These are phyloP conservation scores for Platalea minor DNA, from an alignment of 2,797 vertebrate genomes.

Conservation along the genomic window DNA sequence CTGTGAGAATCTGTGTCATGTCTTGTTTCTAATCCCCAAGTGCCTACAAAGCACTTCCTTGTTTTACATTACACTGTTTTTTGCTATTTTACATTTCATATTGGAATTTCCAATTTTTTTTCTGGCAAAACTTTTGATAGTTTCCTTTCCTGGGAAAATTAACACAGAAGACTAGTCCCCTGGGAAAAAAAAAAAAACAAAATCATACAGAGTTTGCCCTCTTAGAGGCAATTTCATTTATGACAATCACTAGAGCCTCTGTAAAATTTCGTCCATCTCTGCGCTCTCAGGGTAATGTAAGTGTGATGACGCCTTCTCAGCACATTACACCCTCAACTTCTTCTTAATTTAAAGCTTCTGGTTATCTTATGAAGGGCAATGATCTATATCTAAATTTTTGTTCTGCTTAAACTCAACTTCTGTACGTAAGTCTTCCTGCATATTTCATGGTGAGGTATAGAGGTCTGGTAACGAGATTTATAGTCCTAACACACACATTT, in stretches of 20 bases:
- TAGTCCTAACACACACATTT: neutral
- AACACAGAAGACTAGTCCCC: neutral
- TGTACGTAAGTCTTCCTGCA: neutral
- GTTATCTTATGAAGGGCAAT: neutral
- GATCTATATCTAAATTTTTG: neutral
- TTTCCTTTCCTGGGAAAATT: neutral
- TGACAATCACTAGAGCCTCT: neutral
- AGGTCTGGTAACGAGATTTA: neutral
- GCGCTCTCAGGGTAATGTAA: neutral
- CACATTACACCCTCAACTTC: neutral
- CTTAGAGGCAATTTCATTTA: neutral
- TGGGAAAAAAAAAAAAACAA: neutral
- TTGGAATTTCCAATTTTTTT: neutral
- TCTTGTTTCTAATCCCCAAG: neutral
- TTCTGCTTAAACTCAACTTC: neutral
- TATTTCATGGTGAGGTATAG: neutral
- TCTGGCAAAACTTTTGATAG: neutral
- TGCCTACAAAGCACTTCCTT: neutral
- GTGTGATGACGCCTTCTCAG: neutral
- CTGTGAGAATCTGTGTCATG: neutral
- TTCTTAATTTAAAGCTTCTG: neutral
- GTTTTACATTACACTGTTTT: neutral
- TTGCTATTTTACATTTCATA: neutral
- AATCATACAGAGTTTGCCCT: neutral
- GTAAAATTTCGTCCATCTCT: neutral